Percentiles rank a stretch among this genome's conserved stretches.
These are phyloP conservation scores for Pseudomugil gertrudae DNA, from an alignment of 2,797 vertebrate genomes.

Conservation along the genomic window DNA sequence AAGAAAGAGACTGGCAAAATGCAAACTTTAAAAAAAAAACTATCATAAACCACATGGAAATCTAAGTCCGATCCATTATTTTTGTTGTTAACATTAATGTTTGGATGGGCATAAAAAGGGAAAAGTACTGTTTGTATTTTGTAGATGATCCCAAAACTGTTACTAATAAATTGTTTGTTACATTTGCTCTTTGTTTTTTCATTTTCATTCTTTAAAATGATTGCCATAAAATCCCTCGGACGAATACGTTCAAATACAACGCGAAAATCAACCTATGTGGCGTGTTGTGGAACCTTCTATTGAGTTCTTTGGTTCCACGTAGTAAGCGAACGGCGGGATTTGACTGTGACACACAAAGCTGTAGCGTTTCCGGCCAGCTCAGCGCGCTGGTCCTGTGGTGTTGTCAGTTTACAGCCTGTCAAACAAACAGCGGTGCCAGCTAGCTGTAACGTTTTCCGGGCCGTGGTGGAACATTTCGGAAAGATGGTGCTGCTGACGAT, in stretches of 20 bases:
- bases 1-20: background rate
- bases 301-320: background rate
- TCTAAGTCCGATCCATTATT: background rate
- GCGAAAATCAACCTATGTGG: no score
- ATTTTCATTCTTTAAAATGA: background rate
- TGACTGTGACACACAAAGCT: conserved; percentile 43
- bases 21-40: background rate
- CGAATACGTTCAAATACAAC: no score
- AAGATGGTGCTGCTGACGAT: conserved; percentile 95
- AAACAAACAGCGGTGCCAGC: conserved; percentile 20
- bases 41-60: no score
- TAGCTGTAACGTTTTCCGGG: conserved; percentile 9
- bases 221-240: no score
- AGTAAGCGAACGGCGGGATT: conserved; percentile 16
- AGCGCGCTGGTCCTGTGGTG: conserved; percentile 77
- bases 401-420: conserved; percentile 66
- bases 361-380: conserved; percentile 85
- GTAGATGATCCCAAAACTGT: background rate
- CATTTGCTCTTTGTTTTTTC: background rate
- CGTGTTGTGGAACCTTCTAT: conserved; percentile 44
- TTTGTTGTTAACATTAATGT: background rate
- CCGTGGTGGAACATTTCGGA: conserved; percentile 10
- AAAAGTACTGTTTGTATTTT: conserved; percentile 1
- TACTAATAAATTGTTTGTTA: background rate
- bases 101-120: background rate